Evolutionary conservation across 2,888 invertebrate genomes (phyloP), one percentile per base, ranked within the genome.

Genomic region (Dione vanillae): DNA sequence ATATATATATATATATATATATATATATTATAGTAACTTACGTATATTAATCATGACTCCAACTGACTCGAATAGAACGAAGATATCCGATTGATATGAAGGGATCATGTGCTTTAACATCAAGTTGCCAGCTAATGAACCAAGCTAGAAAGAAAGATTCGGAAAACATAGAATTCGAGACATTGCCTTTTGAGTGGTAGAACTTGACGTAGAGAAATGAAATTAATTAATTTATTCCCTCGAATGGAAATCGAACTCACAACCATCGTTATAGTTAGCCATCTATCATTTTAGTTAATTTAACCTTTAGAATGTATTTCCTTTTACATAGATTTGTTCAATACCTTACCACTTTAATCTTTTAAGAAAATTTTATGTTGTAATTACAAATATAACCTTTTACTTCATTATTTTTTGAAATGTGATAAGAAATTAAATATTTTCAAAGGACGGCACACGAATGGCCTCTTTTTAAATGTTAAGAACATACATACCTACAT

Each of bases 111-210:
- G 94, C 80, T 96, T 96, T 77, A 95, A 85, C 92, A 95, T 95
- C 61, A 96, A 80, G 78, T 96, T 96, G 1, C 96, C 96, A 58
- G 95, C 96, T 74, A 96, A 81, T 0, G 95, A 95, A n/a, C 95
- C 96, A 54, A 94, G 91, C 95, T 95, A 11, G 79, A 62, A 78
- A 70, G 59, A 12, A 27, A 43, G 11, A 19, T 5, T 16, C 19
- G 19, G 5, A 16, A 16, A 49, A 11, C 5, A 49, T 7, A n/a
- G 10, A 47, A 9, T 8, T 19, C 40, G 11, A 8, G 40, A 40
- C 41, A 41, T 12, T 12, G 37, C 8, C 8, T 3, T 37, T 37
- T 37, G 37, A 7, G 37, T 37, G 37, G n/a, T n/a, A n/a, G n/a
- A n/a, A 7, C 37, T 37, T 37, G 37, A 8, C 37, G 37, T 37